Evolutionary conservation across 1,140 invertebrate species (phyloP), one percentile per base, ranked within the genome.

Genomic region (Pseudomyrmex sp.): DNA sequence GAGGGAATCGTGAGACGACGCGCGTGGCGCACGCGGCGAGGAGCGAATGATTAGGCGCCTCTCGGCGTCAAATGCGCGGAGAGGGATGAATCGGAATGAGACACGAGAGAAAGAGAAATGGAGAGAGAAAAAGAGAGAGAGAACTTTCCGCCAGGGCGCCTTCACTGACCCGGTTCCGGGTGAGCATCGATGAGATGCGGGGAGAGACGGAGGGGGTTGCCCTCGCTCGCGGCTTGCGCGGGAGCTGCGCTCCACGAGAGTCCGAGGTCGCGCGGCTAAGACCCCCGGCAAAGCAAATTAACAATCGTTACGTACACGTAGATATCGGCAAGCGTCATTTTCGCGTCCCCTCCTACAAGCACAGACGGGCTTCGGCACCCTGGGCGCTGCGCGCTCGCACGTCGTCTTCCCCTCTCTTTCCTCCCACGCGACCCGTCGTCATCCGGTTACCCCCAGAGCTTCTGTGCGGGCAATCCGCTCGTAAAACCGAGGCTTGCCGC

Each of bases 251-350:
- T n/a, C 13, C 54, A 23, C 26, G 58, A 35, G 8, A 9, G 26
- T 8, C 59, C 59, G 23, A 1, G 2, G 23, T 9, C 46, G 48
- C n/a, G 50, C 18, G 2, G n/a, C 68, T n/a, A 54, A 52, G 66
- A 23, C 66, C 52, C 13, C 50, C 10, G 50, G 54, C 9, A 46
- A n/a, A 35, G 20, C 66, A 61, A 80, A 80, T 80, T 80, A 66
- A 77, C 73, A 76, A 83, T 75, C 72, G 82, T 75, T 65, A 63
- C 72, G 52, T 66, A 62, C 46, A 59, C 66, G 20, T 80, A 59
- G 52, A 70, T 61, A 70, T 80, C 52, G 66, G 76, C 65, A 80
- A 80, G 76, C 76, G 44, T 80, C 65, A 80, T 61, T 80, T 80
- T 80, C 76, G 12, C 65, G 15, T 66, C 56, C 76, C 58, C 15